These are phyloP conservation scores for Chionis minor DNA, from an alignment of 2,113 vertebrate species.

Conservation along the genomic window DNA sequence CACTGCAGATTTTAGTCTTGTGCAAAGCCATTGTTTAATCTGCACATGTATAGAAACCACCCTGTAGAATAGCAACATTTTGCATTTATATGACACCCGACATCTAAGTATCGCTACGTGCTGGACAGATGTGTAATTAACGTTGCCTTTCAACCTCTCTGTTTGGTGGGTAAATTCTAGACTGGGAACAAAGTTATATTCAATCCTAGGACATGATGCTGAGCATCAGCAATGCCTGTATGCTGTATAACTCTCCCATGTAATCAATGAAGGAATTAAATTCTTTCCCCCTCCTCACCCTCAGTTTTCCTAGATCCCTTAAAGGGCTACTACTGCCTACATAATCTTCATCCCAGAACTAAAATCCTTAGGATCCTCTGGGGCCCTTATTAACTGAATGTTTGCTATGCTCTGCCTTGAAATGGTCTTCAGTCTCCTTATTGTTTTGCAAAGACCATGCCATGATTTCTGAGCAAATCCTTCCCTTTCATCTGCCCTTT, in stretches of 20 bases:
- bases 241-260: not conserved
- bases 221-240: not conserved
- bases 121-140: conserved; percentile 57
- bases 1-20: conserved; percentile 37
- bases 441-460: conserved; percentile 33
- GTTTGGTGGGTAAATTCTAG: conserved; percentile 57
- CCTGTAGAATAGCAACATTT: conserved; percentile 39
- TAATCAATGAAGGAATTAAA: conserved; percentile 39
- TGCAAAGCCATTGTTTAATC: conserved; percentile 46
- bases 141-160: conserved; percentile 25
- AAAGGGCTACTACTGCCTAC: conserved; percentile 48
- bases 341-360: conserved; percentile 37
- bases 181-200: not conserved
- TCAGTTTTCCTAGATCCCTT: conserved; percentile 32
- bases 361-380: conserved; percentile 40
- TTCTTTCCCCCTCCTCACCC: not conserved
- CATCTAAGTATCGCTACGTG: not conserved
- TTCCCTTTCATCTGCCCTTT: conserved; percentile 5
- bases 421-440: conserved; percentile 29
- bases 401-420: conserved; percentile 34
- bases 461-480: conserved; percentile 30
- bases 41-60: not conserved
- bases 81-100: conserved; percentile 45
- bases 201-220: not conserved
- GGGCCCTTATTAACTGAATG: conserved; percentile 42